Percentiles rank a stretch among this genome's conserved stretches.
Conservation (phyloP, 1,140 invertebrate species). For the Drosophila trapezifrons region DNA sequence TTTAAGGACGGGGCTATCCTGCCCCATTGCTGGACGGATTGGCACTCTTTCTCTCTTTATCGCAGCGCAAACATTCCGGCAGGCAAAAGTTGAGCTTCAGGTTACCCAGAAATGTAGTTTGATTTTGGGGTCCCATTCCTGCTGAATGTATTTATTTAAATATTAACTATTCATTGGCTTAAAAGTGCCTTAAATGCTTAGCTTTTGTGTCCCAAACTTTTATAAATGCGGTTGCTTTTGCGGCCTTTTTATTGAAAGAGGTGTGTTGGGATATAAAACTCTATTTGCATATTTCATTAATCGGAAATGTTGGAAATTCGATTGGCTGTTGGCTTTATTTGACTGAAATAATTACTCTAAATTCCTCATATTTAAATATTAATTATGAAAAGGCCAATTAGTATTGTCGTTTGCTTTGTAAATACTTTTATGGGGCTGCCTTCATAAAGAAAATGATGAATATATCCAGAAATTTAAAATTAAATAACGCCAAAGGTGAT, state of each 20-base stretch:
- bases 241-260: not conserved
- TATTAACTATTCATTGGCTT: constrained; percentile 29
- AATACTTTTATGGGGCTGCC: too few relatives aligned
- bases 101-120: constrained; percentile 28
- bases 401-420: not conserved
- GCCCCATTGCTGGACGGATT: constrained; percentile 14
- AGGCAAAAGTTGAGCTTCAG: constrained; percentile 35
- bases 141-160: constrained; percentile 25
- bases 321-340: not conserved
- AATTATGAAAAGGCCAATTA: not conserved
- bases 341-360: too few relatives aligned
- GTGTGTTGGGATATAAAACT: not conserved
- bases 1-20: constrained; percentile 34
- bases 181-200: constrained; percentile 20
- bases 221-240: not conserved
- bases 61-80: constrained; percentile 41
- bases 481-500: too few relatives aligned
- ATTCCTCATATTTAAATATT: not conserved
- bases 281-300: constrained; percentile 7
- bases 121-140: constrained; percentile 16
- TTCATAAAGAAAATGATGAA: too few relatives aligned
- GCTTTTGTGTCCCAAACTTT: not conserved
- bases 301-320: not conserved
- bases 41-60: constrained; percentile 21
- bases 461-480: too few relatives aligned